A percentile compares a stretch with the other conserved stretches of the same genome.
Evolutionary conservation across 2,113 vertebrate genomes (phyloP).

Genomic region (Psittacula cyanocephala): DNA sequence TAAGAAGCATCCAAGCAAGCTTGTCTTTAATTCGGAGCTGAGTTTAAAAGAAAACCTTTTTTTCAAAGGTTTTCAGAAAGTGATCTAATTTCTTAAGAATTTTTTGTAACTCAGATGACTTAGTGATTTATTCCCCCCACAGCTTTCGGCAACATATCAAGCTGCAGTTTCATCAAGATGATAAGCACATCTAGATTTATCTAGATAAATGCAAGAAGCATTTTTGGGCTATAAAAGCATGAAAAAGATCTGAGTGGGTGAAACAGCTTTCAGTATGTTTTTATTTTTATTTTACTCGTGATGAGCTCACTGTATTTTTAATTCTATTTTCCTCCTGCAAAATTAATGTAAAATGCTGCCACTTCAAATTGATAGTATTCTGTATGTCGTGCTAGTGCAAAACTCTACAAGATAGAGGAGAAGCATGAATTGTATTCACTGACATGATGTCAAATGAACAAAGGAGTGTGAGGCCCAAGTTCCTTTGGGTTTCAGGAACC

Average conservation of each 20-base stretch:
- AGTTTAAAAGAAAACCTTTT: neutral
- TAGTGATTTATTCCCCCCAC: neutral
- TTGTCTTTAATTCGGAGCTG: neutral
- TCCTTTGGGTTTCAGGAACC: neutral
- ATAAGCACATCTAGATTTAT: neutral
- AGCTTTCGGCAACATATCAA: neutral
- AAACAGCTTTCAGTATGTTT: neutral
- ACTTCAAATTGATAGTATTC: neutral
- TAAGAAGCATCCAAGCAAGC: neutral
- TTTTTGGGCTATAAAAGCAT: neutral
- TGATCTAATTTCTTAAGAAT: neutral
- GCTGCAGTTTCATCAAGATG: neutral
- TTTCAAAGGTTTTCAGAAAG: neutral
- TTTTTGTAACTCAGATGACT: neutral
- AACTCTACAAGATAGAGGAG: neutral
- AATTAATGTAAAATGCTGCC: neutral
- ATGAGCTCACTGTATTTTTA: neutral
- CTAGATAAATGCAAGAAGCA: neutral
- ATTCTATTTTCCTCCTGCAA: neutral
- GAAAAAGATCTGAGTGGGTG: neutral
- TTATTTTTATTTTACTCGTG: neutral
- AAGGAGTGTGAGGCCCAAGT: neutral
- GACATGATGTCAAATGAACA: neutral
- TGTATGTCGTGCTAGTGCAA: neutral
- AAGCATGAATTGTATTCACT: neutral